A percentile compares a stretch with the other conserved stretches of the same genome.
Evolutionary conservation across 2,888 invertebrate species (phyloP).

Genomic region (Himalopsyche japonica): DNA sequence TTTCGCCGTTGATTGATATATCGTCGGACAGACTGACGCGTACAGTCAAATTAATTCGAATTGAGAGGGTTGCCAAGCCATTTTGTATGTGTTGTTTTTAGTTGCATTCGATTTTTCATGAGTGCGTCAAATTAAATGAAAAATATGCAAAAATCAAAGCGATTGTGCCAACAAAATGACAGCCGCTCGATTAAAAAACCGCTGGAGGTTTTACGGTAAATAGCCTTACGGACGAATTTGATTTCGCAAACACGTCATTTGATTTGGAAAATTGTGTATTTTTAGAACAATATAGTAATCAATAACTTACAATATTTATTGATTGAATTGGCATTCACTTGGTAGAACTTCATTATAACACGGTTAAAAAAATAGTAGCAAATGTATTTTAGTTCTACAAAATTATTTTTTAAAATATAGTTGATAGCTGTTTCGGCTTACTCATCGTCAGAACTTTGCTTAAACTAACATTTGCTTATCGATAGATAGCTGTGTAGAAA

Average conservation of each 20-base stretch:
- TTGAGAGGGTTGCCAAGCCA: not conserved
- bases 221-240: not conserved
- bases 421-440: too few relatives aligned
- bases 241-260: not conserved
- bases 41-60: constrained; percentile 9
- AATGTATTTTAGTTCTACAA: too few relatives aligned
- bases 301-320: too few relatives aligned
- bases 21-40: not conserved
- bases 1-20: not conserved
- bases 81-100: not conserved
- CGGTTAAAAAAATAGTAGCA: too few relatives aligned
- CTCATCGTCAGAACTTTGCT: too few relatives aligned
- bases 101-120: not conserved
- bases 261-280: not conserved
- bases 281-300: too few relatives aligned
- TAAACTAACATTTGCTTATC: too few relatives aligned
- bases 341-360: too few relatives aligned
- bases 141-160: constrained; percentile 16
- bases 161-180: constrained; percentile 6
- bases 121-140: constrained; percentile 4
- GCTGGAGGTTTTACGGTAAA: not conserved
- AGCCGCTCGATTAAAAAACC: constrained; percentile 5
- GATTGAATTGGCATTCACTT: too few relatives aligned
- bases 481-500: too few relatives aligned
- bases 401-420: too few relatives aligned